Evolutionary conservation across 2,797 vertebrate species (phyloP).

Genomic region (Sylvia borin): DNA sequence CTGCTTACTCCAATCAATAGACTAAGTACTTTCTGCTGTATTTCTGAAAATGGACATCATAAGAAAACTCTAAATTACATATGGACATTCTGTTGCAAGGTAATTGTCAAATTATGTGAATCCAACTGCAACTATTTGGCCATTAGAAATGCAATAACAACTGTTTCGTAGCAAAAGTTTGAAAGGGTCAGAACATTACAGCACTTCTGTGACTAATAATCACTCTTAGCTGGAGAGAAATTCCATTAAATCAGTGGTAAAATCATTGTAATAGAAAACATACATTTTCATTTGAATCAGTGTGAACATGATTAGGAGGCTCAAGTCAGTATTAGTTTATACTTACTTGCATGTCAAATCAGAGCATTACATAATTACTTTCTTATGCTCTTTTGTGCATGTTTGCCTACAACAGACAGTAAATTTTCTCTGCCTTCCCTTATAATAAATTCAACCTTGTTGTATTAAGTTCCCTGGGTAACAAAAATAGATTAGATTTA

Average conservation of each 20-base stretch:
- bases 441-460: slow-evolving; percentile 29
- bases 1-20: neutral
- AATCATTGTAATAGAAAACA: slow-evolving; percentile 66
- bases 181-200: slow-evolving; percentile 29
- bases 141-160: slow-evolving; percentile 17
- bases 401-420: slow-evolving; percentile 40
- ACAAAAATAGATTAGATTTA: slow-evolving; percentile 37
- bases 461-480: neutral
- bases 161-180: slow-evolving; percentile 33
- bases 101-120: slow-evolving; percentile 33
- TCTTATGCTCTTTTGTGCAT: slow-evolving; percentile 52
- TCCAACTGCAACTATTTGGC: slow-evolving; percentile 27
- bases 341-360: slow-evolving; percentile 65
- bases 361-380: slow-evolving; percentile 65
- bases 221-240: slow-evolving; percentile 54
- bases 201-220: slow-evolving; percentile 60
- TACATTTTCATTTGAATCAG: slow-evolving; percentile 65
- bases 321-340: slow-evolving; percentile 67
- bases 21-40: neutral
- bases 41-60: neutral
- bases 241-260: slow-evolving; percentile 63
- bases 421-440: slow-evolving; percentile 33
- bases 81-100: neutral
- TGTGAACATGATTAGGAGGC: slow-evolving; percentile 67
- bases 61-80: slow-evolving; percentile 10